Evolutionary conservation across 2,797 vertebrate genomes (phyloP), one percentile per base, ranked within the genome.

Genomic region (Megalops cyprinoides): DNA sequence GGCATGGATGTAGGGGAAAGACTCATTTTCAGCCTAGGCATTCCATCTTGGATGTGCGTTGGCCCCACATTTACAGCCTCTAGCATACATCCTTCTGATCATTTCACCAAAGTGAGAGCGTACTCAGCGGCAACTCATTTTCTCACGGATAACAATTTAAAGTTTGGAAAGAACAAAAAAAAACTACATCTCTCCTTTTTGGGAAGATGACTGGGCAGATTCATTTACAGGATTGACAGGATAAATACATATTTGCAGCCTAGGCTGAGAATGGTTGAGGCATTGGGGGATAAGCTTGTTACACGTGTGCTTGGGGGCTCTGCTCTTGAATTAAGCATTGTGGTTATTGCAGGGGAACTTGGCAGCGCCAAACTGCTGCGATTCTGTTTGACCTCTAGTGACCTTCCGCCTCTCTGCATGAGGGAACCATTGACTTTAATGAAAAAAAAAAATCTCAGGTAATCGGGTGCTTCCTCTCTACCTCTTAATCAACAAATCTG

Each of bases 191-290:
- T 65, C n/a, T n/a, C 12, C 31, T 34, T 34, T n/a, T n/a, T n/a
- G n/a, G 14, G 4, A 55, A 65, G 39, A 67, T 28, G 20, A 15
- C 65, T 1, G 34, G 1, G 23, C 31, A 14, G 65, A 14, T 42
- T 69, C 15, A 23, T 39, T 5, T 42, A 31, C 31, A 31, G 18
- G 15, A 69, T 31, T n/a, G n/a, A n/a, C n/a, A n/a, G n/a, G n/a
- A n/a, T n/a, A n/a, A n/a, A n/a, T n/a, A n/a, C n/a, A n/a, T n/a
- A n/a, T n/a, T n/a, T n/a, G 76, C 34, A 91, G 90, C 94, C 92
- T 92, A 93, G 92, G 92, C 94, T 95, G 95, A 95, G 93, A 93
- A 94, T 90, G 86, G 91, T 92, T 91, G 69, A 86, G 88, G 79
- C 86, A 81, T 87, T 86, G 83, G 73, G 78, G 67, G 82, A 90